Evolutionary conservation across 2,888 invertebrate species (phyloP).

Genomic region (Ditylenchus weischeri): DNA sequence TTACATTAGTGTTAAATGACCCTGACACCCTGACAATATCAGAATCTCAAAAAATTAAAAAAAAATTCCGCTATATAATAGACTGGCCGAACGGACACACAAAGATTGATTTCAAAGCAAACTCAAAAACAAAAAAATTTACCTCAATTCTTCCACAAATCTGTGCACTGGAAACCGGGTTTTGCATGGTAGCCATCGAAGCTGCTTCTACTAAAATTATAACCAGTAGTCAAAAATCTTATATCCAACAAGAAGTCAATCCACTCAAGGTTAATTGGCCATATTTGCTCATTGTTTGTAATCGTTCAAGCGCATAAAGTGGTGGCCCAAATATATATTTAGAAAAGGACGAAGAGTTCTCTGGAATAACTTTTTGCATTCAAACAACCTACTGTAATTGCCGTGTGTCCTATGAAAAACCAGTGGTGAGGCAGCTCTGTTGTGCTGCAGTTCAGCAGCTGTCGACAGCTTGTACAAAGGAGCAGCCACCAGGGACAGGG

Average conservation of each 20-base stretch:
- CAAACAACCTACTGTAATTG: slow-evolving; percentile 7
- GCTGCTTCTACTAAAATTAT: slow-evolving; percentile 1
- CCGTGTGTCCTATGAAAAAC: slow-evolving; percentile 11
- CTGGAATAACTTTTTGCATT: no score
- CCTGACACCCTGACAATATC: no score
- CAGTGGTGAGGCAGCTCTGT: slow-evolving; percentile 20
- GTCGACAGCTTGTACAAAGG: slow-evolving; percentile 5
- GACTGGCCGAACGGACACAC: no score
- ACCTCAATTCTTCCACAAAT: slow-evolving; percentile 56
- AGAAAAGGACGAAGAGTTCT: no score
- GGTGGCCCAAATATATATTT: no score
- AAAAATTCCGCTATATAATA: no score
- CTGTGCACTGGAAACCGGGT: slow-evolving; percentile 28
- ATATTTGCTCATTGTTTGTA: no score
- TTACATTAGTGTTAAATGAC: no score
- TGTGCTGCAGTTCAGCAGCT: neutral
- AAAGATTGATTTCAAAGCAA: slow-evolving; percentile 17
- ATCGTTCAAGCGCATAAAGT: no score
- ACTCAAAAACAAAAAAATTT: slow-evolving; percentile 17
- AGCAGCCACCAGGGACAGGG: slow-evolving; percentile 26
- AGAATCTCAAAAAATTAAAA: neutral
- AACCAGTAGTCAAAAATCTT: neutral
- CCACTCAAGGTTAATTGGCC: no score
- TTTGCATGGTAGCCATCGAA: neutral
- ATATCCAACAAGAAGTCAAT: no score